Base-by-base conservation (phyloP, 2,797 vertebrate genomes). In the Adrianichthys oophorus region DNA sequence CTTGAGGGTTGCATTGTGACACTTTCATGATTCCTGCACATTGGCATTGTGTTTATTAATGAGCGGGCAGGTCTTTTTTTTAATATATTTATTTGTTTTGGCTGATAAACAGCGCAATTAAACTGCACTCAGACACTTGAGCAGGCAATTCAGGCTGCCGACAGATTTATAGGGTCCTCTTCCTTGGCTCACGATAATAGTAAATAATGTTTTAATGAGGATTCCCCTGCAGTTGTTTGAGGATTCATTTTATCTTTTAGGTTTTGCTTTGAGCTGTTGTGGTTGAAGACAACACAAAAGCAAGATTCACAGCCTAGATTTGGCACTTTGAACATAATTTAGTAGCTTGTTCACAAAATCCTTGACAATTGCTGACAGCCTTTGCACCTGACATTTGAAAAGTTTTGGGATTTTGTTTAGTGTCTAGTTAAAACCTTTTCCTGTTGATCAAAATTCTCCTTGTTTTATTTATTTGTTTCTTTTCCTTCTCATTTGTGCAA, bases 1-100 rank as follows among this genome's bases (percentile, higher is more conserved):
- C 92, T 93, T 90, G 90, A 92, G 93, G 92, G 93, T 92, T 65
- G 92, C 90, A 90, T 87, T 76, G 85, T 93, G 93, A 94, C 62
- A 86, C 92, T 93, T 96, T 96, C 94, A 94, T 96, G 94, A 96
- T 96, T 95, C 93, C 91, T 93, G 89, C 89, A 93, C 94, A 87
- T 80, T 86, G 90, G 89, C 91, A 89, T 93, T 90, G 93, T 94
- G 92, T 94, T 95, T 96, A 95, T 95, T 96, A 95, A 94, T 92
- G 92, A 90, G 89, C 83, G 85, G 93, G 93, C 82, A 93, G 92
- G 91, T 83, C 90, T 87, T 87, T 91, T 32, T 37, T 37, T 29
- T 12, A 8, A 12, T 37, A 37, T 37, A 37, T 37, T 37, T 37
- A 13, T 95, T 93, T 88, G 83, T 88, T 91, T 95, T 93, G 90